Evolutionary conservation across 1,140 invertebrate species (phyloP).

Genomic region (Orius laevigatus): DNA sequence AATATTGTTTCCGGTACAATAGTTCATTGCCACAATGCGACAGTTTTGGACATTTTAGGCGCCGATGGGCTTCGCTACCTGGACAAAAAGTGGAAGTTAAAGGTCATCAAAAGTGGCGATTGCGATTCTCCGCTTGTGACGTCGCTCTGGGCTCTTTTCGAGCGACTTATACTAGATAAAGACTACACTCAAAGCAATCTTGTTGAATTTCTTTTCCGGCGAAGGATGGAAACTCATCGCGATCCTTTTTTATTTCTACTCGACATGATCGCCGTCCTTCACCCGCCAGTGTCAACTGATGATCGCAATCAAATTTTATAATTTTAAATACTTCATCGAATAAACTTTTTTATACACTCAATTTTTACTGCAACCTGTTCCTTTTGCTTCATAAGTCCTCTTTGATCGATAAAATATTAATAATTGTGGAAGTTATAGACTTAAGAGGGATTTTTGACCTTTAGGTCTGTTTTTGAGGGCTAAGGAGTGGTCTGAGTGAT

Average conservation of each 20-base stretch:
- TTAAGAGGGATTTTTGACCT: no score
- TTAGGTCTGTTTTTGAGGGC: no score
- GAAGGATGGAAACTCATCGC: constrained; percentile 9
- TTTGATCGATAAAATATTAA: no score
- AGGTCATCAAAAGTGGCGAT: background rate
- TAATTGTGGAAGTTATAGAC: no score
- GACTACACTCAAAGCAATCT: constrained; percentile 9
- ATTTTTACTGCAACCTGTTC: no score
- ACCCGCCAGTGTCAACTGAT: constrained; percentile 1
- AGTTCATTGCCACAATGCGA: constrained; percentile 3
- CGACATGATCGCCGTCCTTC: constrained; percentile 3
- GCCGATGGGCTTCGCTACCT: constrained; percentile 9
- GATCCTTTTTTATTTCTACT: constrained; percentile 16
- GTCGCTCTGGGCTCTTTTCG: constrained; percentile 10
- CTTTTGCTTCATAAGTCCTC: no score
- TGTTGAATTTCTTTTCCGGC: constrained; percentile 10
- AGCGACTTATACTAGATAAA: constrained; percentile 9
- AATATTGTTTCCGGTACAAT: constrained; percentile 5
- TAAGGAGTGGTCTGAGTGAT: no score
- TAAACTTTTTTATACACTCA: no score
- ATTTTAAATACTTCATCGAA: no score
- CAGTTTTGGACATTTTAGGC: constrained; percentile 6
- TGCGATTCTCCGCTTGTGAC: constrained; percentile 7
- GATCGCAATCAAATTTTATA: no score
- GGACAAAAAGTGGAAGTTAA: constrained; percentile 9